Conservation (phyloP, 2,113 vertebrate genomes). For the Oncorhynchus mykiss region DNA sequence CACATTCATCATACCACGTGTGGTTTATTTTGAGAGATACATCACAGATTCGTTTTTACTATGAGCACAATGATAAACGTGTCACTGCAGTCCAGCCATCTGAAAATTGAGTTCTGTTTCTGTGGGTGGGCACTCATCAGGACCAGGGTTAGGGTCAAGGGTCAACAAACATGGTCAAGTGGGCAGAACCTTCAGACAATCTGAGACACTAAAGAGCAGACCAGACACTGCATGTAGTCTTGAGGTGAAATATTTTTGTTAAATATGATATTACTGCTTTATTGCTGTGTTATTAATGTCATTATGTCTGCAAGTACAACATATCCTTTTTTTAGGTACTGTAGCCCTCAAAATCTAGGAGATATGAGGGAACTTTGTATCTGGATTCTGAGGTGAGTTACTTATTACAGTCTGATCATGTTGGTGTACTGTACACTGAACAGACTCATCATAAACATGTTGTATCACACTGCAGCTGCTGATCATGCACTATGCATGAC, state of each 20-base stretch:
- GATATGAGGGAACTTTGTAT: constrained; percentile 49
- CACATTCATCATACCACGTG: background rate
- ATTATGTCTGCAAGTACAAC: constrained; percentile 20
- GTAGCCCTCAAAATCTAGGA: constrained; percentile 27
- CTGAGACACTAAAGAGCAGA: background rate
- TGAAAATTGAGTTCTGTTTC: constrained; percentile 5
- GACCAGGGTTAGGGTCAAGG: constrained; percentile 32
- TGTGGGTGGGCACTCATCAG: constrained; percentile 32
- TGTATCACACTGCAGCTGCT: background rate
- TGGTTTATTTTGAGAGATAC: constrained; percentile 15
- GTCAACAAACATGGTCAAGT: constrained; percentile 61
- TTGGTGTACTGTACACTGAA: background rate
- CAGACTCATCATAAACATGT: background rate
- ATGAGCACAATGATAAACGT: constrained; percentile 18
- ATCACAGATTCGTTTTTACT: constrained; percentile 4
- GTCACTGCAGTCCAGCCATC: constrained; percentile 27
- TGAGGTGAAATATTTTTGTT: background rate
- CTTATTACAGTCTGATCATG: background rate
- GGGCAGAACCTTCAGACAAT: constrained; percentile 10
- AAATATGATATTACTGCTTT: background rate
- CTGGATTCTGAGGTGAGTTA: constrained; percentile 59
- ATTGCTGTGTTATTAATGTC: background rate
- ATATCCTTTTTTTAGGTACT: constrained; percentile 33
- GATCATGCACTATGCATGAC: background rate
- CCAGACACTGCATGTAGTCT: background rate